Base-by-base conservation (phyloP, 2,797 vertebrate genomes). In the Eupleurogrammus muticus region DNA sequence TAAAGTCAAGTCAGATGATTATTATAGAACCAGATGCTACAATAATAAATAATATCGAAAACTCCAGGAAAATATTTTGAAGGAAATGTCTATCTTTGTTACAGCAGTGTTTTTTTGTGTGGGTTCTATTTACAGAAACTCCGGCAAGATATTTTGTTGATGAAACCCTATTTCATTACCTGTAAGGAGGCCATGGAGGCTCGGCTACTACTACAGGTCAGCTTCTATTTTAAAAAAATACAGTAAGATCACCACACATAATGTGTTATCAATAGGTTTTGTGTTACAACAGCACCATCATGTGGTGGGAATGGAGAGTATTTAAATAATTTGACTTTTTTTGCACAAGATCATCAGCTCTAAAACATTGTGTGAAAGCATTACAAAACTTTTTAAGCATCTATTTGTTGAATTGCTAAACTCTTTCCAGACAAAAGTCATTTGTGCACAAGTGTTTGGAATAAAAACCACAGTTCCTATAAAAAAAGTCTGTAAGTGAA, bases 111-210 rank as follows among this genome's bases (percentile, higher is more conserved):
- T 23, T 70, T 53, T 3, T 72, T 46, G 5, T 56, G 17, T 51
- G n/a, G 24, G 65, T 85, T 10, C 42, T 57, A 16, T 70, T 79
- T 17, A 9, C 91, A 99, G 98, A 99, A 99, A 88, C 94, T 99
- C 48, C 97, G 97, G 59, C 97, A 99, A 90, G 98, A 99, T 85
- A 97, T 99, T 86, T 91, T 99, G 70, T 87, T 97, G 58, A 99
- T 99, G 98, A 99, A 99, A 92, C 98, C 97, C 0, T 99, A 99
- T 89, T 98, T 99, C 87, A 95, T 99, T 82, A 98, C 97, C 6
- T 99, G 97, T 89, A 98, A 96, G 85, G 97, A 99, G 81, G 98
- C 97, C 0, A 97, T 99, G 97, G 97, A 98, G 77, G 96, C 97
- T 0, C 95, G 97, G 21, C 90, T 99, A 49, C 93, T 99, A 62